A percentile compares a stretch with the other conserved stretches of the same genome.
These are phyloP conservation scores for Arctopsyche grandis DNA, from an alignment of 1,140 invertebrate species.

Conservation along the genomic window DNA sequence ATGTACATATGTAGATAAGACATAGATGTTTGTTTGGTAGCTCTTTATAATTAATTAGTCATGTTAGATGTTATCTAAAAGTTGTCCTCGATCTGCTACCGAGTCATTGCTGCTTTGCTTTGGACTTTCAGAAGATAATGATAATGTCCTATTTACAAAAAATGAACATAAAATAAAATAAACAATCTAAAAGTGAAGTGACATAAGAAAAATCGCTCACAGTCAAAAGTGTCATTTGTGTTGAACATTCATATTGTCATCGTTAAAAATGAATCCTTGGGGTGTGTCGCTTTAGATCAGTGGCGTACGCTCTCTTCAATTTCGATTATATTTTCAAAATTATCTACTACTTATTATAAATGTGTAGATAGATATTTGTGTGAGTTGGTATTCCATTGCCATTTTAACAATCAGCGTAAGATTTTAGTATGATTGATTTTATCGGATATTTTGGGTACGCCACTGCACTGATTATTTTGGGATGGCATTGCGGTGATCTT, in stretches of 20 bases:
- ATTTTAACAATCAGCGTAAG: too few relatives aligned
- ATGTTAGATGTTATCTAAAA: constrained; percentile 35
- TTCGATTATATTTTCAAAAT: too few relatives aligned
- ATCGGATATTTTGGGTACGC: not conserved
- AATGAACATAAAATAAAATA: too few relatives aligned
- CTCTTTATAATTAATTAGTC: constrained; percentile 46
- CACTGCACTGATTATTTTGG: not conserved
- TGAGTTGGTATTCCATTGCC: too few relatives aligned
- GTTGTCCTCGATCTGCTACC: constrained; percentile 3
- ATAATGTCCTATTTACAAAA: too few relatives aligned
- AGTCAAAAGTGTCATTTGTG: constrained; percentile 38
- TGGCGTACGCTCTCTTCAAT: constrained; percentile 9
- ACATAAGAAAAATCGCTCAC: constrained; percentile 41
- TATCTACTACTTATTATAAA: too few relatives aligned
- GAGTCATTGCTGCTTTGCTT: too few relatives aligned
- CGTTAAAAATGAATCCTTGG: constrained; percentile 47
- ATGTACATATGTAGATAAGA: too few relatives aligned
- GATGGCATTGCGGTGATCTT: constrained; percentile 43
- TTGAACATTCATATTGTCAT: constrained; percentile 49
- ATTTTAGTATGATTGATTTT: too few relatives aligned
- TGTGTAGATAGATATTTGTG: not conserved
- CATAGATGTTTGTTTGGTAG: constrained; percentile 11
- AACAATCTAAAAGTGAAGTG: too few relatives aligned
- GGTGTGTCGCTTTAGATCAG: constrained; percentile 35
- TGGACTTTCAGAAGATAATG: too few relatives aligned